phyloP scores from a whole-genome alignment of 2,888 invertebrate species.

The Thumatha senex region DNA sequence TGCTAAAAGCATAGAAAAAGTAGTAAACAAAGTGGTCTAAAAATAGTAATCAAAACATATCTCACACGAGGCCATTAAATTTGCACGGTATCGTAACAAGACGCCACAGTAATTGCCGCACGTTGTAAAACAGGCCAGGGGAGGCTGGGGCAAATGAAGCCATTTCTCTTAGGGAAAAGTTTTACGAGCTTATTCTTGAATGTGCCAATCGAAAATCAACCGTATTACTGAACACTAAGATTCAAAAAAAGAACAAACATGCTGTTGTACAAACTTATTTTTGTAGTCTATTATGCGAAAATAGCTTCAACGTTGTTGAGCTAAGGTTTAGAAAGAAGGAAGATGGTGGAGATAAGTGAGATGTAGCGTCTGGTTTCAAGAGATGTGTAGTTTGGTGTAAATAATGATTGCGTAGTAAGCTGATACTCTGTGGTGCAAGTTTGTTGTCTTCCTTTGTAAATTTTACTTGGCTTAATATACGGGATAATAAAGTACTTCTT shows the following conservation, averaged over 20 bases:
- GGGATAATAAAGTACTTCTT: no score
- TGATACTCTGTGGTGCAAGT: conserved; percentile 8
- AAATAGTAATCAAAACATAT: conserved; percentile 16
- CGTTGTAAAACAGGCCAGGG: conserved; percentile 38
- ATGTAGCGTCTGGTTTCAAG: conserved; percentile 43
- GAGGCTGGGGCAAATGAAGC: conserved; percentile 58
- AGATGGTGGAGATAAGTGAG: conserved; percentile 26
- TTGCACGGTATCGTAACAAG: conserved; percentile 55
- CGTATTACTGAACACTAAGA: not conserved
- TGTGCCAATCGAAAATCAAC: not conserved
- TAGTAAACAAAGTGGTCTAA: not conserved
- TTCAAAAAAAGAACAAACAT: not conserved
- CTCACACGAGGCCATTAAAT: conserved; percentile 55
- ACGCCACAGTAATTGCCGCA: conserved; percentile 56
- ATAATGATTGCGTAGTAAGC: conserved; percentile 54
- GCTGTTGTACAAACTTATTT: not conserved
- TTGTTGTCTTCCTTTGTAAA: not conserved
- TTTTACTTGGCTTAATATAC: no score
- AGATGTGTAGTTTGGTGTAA: conserved; percentile 62
- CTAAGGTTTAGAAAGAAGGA: conserved; percentile 11
- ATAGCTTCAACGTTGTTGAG: conserved; percentile 1
- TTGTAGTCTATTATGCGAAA: conserved; percentile 1
- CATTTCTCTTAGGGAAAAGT: conserved; percentile 39
- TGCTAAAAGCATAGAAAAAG: no score
- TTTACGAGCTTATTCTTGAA: not conserved